Evolutionary conservation across 2,888 invertebrate species (phyloP), one percentile per base, ranked within the genome.

Genomic region (Mythimna pallens): DNA sequence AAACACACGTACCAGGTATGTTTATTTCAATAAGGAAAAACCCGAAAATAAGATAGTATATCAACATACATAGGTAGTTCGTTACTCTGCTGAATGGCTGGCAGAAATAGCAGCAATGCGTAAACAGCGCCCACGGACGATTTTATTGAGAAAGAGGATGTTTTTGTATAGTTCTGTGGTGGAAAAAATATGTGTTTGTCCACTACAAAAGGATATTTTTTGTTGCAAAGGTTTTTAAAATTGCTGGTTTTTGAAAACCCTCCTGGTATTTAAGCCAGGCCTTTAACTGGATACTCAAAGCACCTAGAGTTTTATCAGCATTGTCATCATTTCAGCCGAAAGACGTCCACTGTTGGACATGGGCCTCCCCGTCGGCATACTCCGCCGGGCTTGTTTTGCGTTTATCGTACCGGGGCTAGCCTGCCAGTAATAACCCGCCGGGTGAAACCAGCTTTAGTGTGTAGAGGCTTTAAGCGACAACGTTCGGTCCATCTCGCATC

Each of bases 71-170:
- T 55, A 65, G 40, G 43, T 63, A 30, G 40, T 2, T 50, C 64
- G 68, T 36, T 75, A 57, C 40, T 69, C 34, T 22, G 34, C 10
- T 62, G 65, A 72, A 76, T 65, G 67, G 22, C 61, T 58, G 73
- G 64, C 73, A 64, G 66, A 78, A 86, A 86, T 84, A 86, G 76
- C 73, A 61, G 40, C 61, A 25, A 57, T n/a, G 52, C 77, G 81
- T 76, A 79, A 84, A 86, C 80, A 78, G 40, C 85, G 70, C 84
- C 86, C 65, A 85, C 85, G 66, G 12, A 0, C 7, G 3, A 58
- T 70, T 73, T 83, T 81, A 75, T 84, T 73, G 59, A 59, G 75
- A 70, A 61, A 64, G 74, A 77, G 71, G 71, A 84, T 79, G 40
- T 58, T 54, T 58, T 22, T 66, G 25, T 62, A 30, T 58, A 50